Evolutionary conservation across 2,113 vertebrate genomes (phyloP).

Genomic region (Leptocoma aspasia): DNA sequence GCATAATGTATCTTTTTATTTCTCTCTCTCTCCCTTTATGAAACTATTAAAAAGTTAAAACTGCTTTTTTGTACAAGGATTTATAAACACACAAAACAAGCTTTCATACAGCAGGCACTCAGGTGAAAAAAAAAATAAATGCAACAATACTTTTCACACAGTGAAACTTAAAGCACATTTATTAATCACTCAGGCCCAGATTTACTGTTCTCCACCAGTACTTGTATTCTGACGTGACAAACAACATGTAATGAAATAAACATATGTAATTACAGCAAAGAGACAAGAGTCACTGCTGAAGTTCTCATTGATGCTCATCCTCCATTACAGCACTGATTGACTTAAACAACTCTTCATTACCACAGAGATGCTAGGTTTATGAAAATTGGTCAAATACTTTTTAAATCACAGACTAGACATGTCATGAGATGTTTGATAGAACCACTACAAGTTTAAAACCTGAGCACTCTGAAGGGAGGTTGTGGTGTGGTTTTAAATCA

Average conservation of each 20-base stretch:
- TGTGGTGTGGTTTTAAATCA: not conserved
- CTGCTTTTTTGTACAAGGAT: not conserved
- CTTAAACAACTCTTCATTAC: not conserved
- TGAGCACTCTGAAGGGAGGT: not conserved
- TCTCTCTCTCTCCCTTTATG: not conserved
- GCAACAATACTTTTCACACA: not conserved
- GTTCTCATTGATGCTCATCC: not conserved
- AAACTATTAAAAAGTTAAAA: not conserved
- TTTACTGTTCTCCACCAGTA: not conserved
- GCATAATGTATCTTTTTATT: conserved; percentile 3
- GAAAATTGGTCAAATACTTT: not conserved
- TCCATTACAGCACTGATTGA: not conserved
- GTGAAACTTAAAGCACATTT: not conserved
- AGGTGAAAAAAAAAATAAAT: not conserved
- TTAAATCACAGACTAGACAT: not conserved
- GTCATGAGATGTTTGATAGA: not conserved
- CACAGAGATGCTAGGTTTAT: not conserved
- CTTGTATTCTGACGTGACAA: not conserved
- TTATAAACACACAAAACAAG: not conserved
- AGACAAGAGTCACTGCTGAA: not conserved
- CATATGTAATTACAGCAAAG: not conserved
- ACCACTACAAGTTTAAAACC: not conserved
- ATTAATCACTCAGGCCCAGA: not conserved
- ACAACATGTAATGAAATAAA: conserved; percentile 6
- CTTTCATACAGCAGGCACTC: not conserved